Conservation (phyloP, 1,140 invertebrate genomes). For the Semibalanus balanoides region DNA sequence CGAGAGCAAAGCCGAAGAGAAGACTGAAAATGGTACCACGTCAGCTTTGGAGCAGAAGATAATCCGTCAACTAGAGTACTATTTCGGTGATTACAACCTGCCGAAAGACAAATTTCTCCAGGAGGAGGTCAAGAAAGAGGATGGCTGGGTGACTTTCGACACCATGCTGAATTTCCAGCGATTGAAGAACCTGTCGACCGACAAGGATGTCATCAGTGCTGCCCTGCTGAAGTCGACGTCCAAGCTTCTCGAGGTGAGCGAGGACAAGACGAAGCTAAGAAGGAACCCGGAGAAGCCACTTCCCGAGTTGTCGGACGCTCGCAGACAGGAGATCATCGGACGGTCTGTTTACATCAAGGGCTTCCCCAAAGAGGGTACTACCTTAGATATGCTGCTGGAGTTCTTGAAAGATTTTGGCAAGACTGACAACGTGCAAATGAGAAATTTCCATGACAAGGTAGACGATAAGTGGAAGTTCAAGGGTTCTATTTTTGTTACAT, state of each 20-base stretch:
- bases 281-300: slow-evolving; percentile 57
- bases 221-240: slow-evolving; percentile 59
- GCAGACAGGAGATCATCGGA: slow-evolving; percentile 54
- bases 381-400: slow-evolving; percentile 53
- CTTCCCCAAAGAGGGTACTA: slow-evolving; percentile 50
- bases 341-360: slow-evolving; percentile 80
- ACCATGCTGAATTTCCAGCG: slow-evolving; percentile 79
- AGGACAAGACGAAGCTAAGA: slow-evolving; percentile 66
- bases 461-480: slow-evolving; percentile 54
- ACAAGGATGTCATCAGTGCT: slow-evolving; percentile 51
- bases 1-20: too few relatives aligned
- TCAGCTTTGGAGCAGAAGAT: slow-evolving; percentile 21
- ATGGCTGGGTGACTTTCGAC: slow-evolving; percentile 78
- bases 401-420: slow-evolving; percentile 56
- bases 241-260: slow-evolving; percentile 53
- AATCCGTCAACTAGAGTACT: slow-evolving; percentile 41
- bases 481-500: slow-evolving; percentile 78
- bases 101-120: slow-evolving; percentile 76
- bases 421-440: slow-evolving; percentile 59
- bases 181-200: slow-evolving; percentile 52
- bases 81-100: slow-evolving; percentile 76
- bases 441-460: slow-evolving; percentile 48
- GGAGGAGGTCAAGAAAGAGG: slow-evolving; percentile 63
- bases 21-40: too few relatives aligned
- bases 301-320: slow-evolving; percentile 69